Evolutionary conservation across 2,888 invertebrate genomes (phyloP), one percentile per base, ranked within the genome.

Genomic region (Carcina quercana): DNA sequence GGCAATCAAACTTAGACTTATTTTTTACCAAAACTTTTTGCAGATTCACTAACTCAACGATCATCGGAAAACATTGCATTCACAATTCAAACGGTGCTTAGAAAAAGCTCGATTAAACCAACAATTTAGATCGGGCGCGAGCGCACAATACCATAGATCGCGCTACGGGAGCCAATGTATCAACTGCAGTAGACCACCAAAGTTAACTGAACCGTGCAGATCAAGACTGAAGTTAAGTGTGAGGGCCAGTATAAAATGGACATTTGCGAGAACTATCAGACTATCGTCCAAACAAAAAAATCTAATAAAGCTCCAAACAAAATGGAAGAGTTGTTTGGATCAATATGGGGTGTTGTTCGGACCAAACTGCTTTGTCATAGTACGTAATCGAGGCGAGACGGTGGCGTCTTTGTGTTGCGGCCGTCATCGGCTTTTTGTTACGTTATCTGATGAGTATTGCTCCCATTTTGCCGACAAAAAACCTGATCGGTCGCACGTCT

Each of bases 371-470:
- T 70, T 74, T 75, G 83, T 82, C 83, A 83, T 82, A 82, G 73
- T 68, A 70, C 68, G 76, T 82, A 83, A 82, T 83, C 79, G 79
- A 83, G 65, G 71, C 63, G 63, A 58, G 70, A 67, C 75, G 75
- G 75, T 76, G 79, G 82, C 79, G 74, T 68, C 79, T 78, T 83
- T 83, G 82, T 75, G 54, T 47, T 47, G 55, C 38, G 53, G 47
- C 73, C 71, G 73, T 80, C 79, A 69, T 64, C 79, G 64, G 59
- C 57, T 82, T 82, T 83, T 83, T 82, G 65, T 74, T 58, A 53
- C 57, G 55, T 71, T 82, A 82, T 82, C 82, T 79, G 82, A 83
- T 83, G 78, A 76, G 67, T 74, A 74, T 65, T 79, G 79, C 82
- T 80, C 78, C 73, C 76, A 83, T 83, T 82, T 71, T 51, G 59